Conservation (phyloP, 1,140 invertebrate species). For the Leguminivora glycinivorella region DNA sequence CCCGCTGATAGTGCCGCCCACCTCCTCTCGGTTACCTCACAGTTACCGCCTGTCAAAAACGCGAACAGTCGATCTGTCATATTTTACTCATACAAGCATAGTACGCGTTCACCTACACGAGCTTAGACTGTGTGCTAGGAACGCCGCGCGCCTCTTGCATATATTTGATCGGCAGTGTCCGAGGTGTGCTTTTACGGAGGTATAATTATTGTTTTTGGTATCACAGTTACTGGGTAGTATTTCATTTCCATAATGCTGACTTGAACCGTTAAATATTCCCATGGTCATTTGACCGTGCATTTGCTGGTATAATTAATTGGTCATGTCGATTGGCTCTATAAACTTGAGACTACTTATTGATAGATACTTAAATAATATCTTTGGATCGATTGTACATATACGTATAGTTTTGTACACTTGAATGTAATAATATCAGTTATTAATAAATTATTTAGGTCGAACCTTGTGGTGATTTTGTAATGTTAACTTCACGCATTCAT, state of each 20-base stretch:
- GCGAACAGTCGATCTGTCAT: no score
- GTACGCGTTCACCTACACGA: no score
- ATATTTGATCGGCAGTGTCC: no score
- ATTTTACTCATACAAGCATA: no score
- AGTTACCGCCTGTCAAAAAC: no score
- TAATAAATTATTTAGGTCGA: not conserved
- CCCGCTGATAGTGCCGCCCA: no score
- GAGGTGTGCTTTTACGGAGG: no score
- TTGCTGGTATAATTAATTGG: conserved; percentile 1
- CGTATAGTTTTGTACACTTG: not conserved
- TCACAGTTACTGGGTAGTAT: not conserved
- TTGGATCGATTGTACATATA: not conserved
- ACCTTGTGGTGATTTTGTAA: not conserved
- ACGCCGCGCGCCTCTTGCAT: no score
- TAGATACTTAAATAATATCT: not conserved
- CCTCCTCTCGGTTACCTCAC: no score
- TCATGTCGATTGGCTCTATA: not conserved
- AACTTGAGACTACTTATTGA: not conserved
- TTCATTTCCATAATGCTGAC: not conserved
- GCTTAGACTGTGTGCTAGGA: no score
- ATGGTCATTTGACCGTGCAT: not conserved
- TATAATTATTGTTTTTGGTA: no score
- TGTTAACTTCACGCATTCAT: not conserved
- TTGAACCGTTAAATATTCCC: conserved; percentile 1
- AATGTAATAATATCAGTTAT: not conserved